phyloP scores from a whole-genome alignment of 2,888 invertebrate genomes.

The Lasioglossum lativentre region DNA sequence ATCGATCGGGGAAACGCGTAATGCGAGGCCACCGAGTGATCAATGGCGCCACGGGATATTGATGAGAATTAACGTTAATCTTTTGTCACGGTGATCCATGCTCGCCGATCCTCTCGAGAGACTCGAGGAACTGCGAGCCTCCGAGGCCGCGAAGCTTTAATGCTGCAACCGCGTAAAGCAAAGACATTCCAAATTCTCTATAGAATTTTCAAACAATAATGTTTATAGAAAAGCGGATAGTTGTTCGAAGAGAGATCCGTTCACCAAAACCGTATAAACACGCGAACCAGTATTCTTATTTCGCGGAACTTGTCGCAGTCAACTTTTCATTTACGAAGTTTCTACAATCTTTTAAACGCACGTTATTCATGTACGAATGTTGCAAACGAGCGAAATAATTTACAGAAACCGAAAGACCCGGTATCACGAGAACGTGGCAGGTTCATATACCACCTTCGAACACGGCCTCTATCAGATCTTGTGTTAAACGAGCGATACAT shows the following conservation, averaged over 20 bases:
- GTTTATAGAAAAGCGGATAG: neutral
- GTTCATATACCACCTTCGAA: constrained; percentile 66
- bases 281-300: neutral
- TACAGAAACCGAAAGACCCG: constrained; percentile 53
- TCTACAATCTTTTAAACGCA: neutral
- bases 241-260: neutral
- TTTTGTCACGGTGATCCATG: constrained; percentile 17
- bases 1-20: constrained; percentile 41
- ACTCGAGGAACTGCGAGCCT: neutral
- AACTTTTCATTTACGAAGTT: constrained; percentile 6
- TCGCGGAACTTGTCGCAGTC: neutral
- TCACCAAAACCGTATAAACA: neutral
- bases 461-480: constrained; percentile 61
- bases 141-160: neutral
- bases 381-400: constrained; percentile 44
- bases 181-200: neutral
- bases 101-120: neutral
- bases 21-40: constrained; percentile 6
- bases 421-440: constrained; percentile 59
- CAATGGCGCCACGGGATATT: neutral
- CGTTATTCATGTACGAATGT: neutral
- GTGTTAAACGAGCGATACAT: constrained; percentile 58
- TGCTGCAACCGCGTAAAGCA: neutral
- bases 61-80: constrained; percentile 19
- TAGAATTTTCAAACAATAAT: neutral